phyloP scores from a whole-genome alignment of 1,140 invertebrate species.

The Archegozetes longisetosus region DNA sequence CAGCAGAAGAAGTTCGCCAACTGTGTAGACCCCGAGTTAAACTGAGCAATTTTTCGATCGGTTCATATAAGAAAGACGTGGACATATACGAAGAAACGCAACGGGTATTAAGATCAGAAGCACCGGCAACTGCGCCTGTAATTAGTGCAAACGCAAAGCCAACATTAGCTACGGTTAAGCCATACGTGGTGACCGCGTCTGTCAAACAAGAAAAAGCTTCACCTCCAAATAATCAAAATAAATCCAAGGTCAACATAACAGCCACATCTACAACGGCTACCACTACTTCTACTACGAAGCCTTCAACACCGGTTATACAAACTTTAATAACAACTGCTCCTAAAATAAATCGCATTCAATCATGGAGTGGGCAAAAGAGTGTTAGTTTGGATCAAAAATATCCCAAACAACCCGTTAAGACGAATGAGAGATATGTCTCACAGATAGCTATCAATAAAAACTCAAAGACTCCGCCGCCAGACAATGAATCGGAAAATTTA shows the following conservation, averaged over 20 bases:
- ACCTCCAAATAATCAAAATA: neutral
- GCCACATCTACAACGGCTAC: neutral
- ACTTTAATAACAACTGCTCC: neutral
- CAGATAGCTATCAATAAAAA: neutral
- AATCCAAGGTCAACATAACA: neutral
- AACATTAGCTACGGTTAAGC: neutral
- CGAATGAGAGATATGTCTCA: neutral
- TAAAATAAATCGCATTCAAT: neutral
- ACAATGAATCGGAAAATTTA: neutral
- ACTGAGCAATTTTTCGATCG: conserved; percentile 5
- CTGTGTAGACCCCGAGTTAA: neutral
- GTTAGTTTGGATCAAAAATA: neutral
- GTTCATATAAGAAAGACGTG: conserved; percentile 8
- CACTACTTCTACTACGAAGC: neutral
- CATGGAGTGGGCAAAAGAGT: neutral
- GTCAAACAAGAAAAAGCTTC: neutral
- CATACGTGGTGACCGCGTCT: no score
- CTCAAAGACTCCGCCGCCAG: neutral
- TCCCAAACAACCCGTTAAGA: neutral
- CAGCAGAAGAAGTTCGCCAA: neutral
- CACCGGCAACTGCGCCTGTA: neutral
- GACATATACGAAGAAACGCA: conserved; percentile 5
- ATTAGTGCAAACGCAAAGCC: neutral
- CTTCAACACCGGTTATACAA: neutral
- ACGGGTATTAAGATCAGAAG: neutral